Evolutionary conservation across 2,888 invertebrate genomes (phyloP), one percentile per base, ranked within the genome.

Genomic region (Epiblema foenella): DNA sequence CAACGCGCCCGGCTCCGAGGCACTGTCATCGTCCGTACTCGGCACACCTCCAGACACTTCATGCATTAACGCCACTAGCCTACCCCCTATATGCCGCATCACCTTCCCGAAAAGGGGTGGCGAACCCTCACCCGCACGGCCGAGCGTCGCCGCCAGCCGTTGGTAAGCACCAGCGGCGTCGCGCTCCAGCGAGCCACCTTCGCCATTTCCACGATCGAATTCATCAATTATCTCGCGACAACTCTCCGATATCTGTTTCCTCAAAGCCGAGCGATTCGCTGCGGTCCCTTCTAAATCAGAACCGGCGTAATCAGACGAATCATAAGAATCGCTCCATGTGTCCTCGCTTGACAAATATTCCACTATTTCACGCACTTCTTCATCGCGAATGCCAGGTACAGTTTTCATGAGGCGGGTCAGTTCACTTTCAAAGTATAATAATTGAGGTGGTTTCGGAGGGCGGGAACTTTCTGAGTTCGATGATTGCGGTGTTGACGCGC

Each of bases 311-410:
- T 98, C 98, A 0, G 98, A 98, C 3, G 98, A 98, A 85, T 98
- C 98, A 82, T 98, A 98, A 0, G 98, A 98, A 86, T 98, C 98
- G 76, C 98, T 98, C 97, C 98, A 98, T 4, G 98, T 97, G 82
- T 98, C 98, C 84, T 98, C 98, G 77, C 97, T 97, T 77, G 98
- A 98, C 75, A 98, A 90, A 85, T 98, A 98, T 88, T 98, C 98
- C 0, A 98, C 98, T 68, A 98, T 98, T 89, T 98, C 98, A 24
- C 97, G 95, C 51, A 98, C 98, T 88, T 98, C 97, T 78, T 98
- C 97, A 81, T 98, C 98, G 73, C 97, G 95, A 77, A 98, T 97
- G 33, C 98, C 98, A 0, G 98, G 98, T 56, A 98, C 98, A 0
- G 98, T 98, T 93, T 98, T 98, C 98, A 98, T 98, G 77, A 98